phyloP scores from a whole-genome alignment of 2,797 vertebrate genomes.

The Arctocebus calabarensis region DNA sequence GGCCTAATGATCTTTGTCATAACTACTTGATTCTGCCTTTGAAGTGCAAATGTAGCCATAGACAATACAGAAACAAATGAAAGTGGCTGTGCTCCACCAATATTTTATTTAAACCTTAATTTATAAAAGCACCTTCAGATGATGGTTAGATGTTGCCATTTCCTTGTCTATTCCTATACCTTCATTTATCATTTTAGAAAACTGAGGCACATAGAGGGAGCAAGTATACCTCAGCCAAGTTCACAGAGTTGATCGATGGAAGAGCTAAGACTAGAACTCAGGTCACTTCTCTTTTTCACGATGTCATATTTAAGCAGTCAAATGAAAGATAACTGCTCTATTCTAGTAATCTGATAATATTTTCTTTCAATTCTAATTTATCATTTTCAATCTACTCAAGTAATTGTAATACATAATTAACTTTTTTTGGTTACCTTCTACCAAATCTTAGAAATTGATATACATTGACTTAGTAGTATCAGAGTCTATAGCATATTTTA shows the following conservation, averaged over 20 bases:
- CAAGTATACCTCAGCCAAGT: not conserved
- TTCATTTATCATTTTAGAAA: not conserved
- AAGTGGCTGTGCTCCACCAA: not conserved
- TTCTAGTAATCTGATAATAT: not conserved
- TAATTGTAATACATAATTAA: not conserved
- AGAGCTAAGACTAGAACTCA: not conserved
- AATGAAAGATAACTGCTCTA: slow-evolving; percentile 12
- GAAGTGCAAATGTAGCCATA: not conserved
- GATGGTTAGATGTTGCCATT: not conserved
- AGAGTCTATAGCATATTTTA: not conserved
- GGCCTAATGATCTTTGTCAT: not conserved
- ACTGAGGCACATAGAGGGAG: not conserved
- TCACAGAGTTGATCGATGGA: not conserved
- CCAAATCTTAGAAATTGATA: not conserved
- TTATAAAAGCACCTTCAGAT: not conserved
- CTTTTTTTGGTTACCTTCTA: not conserved
- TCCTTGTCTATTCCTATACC: not conserved
- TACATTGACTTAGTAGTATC: not conserved
- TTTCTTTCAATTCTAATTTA: not conserved
- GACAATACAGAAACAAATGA: not conserved
- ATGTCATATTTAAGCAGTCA: slow-evolving; percentile 11
- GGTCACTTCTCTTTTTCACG: not conserved
- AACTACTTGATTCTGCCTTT: not conserved
- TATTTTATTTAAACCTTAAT: not conserved
- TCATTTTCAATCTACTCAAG: slow-evolving; percentile 17